Evolutionary conservation across 2,888 invertebrate species (phyloP).

Genomic region (Heliothis peltigera): DNA sequence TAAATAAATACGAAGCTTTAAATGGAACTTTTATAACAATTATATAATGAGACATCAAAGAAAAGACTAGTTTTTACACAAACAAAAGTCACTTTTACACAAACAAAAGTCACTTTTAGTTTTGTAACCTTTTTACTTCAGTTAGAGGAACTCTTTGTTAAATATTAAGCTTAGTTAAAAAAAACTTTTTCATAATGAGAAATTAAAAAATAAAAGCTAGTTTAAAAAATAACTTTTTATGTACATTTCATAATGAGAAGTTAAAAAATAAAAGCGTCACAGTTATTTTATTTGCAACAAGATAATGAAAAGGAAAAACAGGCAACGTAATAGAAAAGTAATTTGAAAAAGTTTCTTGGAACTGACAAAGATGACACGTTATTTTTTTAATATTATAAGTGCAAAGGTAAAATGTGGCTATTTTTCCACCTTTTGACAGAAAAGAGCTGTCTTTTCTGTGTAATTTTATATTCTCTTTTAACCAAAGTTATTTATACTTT

Average conservation of each 20-base stretch:
- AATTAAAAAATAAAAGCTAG: neutral
- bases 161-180: neutral
- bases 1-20: neutral
- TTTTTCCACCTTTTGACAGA: too few species aligned
- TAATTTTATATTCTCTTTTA: too few species aligned
- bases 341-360: neutral
- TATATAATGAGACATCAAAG: neutral
- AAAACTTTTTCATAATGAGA: neutral
- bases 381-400: neutral
- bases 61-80: neutral
- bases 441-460: too few species aligned
- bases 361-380: neutral
- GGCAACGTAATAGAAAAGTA: neutral
- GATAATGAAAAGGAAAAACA: neutral
- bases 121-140: neutral
- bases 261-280: neutral
- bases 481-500: too few species aligned
- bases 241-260: neutral
- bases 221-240: too few species aligned
- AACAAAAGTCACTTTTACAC: neutral
- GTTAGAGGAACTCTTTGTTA: neutral
- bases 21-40: neutral
- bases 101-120: neutral
- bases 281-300: constrained; percentile 1
- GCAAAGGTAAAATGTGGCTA: neutral